Evolutionary conservation across 2,113 vertebrate genomes (phyloP).

Genomic region (Corythaixoides concolor): DNA sequence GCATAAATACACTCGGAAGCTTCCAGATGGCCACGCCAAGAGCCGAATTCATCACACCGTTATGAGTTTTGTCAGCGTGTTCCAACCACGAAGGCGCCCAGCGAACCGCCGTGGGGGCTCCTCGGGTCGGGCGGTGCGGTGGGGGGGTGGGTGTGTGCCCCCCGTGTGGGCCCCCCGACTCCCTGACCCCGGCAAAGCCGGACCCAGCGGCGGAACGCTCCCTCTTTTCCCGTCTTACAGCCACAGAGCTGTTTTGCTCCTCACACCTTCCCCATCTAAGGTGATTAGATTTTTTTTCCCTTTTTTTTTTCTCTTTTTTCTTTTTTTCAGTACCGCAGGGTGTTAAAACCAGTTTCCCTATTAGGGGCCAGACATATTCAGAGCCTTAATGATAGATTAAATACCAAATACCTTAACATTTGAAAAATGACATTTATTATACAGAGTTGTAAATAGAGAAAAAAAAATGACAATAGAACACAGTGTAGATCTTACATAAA

Average conservation of each 20-base stretch:
- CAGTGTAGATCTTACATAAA: conserved; percentile 70
- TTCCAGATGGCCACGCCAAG: conserved; percentile 3
- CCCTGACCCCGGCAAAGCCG: not conserved
- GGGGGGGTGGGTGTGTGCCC: no score
- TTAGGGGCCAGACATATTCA: conserved; percentile 52
- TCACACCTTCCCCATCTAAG: not conserved
- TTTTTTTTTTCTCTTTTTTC: not conserved
- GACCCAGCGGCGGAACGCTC: not conserved
- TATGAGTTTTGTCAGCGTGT: not conserved
- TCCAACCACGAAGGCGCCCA: not conserved
- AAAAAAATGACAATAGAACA: conserved; percentile 70
- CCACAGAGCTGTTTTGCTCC: not conserved
- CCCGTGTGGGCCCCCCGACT: no score
- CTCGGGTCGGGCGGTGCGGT: no score
- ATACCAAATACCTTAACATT: conserved; percentile 81
- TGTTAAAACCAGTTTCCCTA: conserved; percentile 13
- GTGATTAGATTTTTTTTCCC: not conserved
- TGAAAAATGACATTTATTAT: conserved; percentile 79
- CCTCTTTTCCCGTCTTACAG: not conserved
- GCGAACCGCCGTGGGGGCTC: no score
- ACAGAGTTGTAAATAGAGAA: conserved; percentile 74
- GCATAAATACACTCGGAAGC: not conserved
- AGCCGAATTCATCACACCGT: not conserved
- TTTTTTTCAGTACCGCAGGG: not conserved
- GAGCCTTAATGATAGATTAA: conserved; percentile 73